phyloP scores from a whole-genome alignment of 2,113 vertebrate species.

The Sterna hirundo region DNA sequence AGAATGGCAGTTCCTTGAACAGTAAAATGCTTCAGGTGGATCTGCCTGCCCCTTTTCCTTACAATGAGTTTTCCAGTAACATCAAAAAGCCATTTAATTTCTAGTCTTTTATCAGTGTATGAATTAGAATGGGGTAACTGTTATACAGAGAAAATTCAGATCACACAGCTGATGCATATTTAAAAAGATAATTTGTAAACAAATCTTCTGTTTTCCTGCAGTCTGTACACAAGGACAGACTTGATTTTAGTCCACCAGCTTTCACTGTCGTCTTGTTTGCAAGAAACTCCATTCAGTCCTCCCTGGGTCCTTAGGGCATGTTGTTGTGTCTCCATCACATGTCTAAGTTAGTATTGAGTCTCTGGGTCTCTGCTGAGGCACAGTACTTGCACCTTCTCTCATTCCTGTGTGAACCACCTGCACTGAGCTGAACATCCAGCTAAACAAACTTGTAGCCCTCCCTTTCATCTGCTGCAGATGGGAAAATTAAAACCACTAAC shows the following conservation, averaged over 20 bases:
- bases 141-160: not conserved
- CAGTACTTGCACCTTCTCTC: not conserved
- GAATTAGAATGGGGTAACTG: not conserved
- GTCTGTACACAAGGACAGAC: not conserved
- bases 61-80: not conserved
- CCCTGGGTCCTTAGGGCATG: not conserved
- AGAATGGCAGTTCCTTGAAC: not conserved
- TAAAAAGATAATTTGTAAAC: not conserved
- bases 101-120: not conserved
- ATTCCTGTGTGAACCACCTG: not conserved
- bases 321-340: not conserved
- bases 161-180: accelerated
- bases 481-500: not conserved
- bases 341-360: not conserved
- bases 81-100: not conserved
- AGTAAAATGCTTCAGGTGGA: not conserved
- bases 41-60: not conserved
- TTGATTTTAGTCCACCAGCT: not conserved
- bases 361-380: not conserved
- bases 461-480: not conserved
- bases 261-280: not conserved
- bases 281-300: not conserved
- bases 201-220: not conserved
- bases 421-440: not conserved
- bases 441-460: not conserved